Evolutionary conservation across 2,797 vertebrate genomes (phyloP).

Genomic region (Knipowitschia caucasica): DNA sequence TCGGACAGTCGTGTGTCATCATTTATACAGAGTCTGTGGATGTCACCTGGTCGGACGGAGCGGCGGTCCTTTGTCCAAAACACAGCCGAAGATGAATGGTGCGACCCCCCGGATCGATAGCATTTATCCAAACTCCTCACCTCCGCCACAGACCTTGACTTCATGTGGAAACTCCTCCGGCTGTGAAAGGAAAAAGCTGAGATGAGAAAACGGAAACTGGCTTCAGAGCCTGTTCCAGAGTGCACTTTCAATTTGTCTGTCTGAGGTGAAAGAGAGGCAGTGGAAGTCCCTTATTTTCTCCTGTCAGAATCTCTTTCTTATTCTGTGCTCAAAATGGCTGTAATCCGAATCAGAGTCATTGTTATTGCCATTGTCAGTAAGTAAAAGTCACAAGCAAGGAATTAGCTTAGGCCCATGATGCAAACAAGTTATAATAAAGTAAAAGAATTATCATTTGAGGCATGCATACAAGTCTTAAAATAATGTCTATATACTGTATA

Average conservation of each 20-base stretch:
- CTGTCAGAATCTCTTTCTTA: not conserved
- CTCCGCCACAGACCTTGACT: constrained; percentile 26
- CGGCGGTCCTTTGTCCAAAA: constrained; percentile 12
- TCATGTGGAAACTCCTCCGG: constrained; percentile 19
- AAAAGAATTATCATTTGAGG: too few species aligned
- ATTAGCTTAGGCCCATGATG: too few species aligned
- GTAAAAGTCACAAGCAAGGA: too few species aligned
- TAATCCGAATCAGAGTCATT: too few species aligned
- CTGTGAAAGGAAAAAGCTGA: constrained; percentile 15
- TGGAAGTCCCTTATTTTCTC: not conserved
- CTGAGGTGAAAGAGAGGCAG: not conserved
- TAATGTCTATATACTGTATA: too few species aligned
- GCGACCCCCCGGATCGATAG: constrained; percentile 27
- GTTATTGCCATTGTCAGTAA: too few species aligned
- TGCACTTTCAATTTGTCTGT: not conserved
- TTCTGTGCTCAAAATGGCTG: not conserved
- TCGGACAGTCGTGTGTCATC: constrained; percentile 34
- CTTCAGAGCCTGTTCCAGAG: not conserved
- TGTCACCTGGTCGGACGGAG: constrained; percentile 39
- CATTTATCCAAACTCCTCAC: constrained; percentile 40
- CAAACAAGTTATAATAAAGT: too few species aligned
- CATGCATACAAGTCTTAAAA: too few species aligned
- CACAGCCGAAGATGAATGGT: constrained; percentile 28
- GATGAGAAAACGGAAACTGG: not conserved
- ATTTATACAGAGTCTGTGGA: constrained; percentile 35